Evolutionary conservation across 2,888 invertebrate species (phyloP).

Genomic region (Caenorhabditis japonica): DNA sequence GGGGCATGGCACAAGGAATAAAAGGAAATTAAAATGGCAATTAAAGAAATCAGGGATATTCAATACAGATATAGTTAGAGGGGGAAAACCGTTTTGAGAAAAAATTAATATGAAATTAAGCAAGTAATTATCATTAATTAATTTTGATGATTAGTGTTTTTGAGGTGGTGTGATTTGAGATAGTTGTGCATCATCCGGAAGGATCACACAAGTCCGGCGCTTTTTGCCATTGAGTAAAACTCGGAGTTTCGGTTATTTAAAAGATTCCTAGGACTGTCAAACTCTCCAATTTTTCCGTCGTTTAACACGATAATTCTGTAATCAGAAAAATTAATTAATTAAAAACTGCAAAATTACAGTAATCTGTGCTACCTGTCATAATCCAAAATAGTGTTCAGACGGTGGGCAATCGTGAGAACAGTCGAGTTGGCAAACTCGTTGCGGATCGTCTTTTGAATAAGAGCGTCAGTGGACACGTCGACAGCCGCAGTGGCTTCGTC

Average conservation of each 20-base stretch:
- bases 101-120: too few relatives aligned
- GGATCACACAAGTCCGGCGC: conserved; percentile 68
- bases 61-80: not conserved
- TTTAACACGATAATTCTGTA: conserved; percentile 79
- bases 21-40: not conserved
- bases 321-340: conserved; percentile 67
- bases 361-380: conserved; percentile 80
- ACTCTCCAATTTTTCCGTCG: conserved; percentile 78
- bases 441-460: conserved; percentile 79
- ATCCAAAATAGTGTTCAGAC: conserved; percentile 92
- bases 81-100: conserved; percentile 13
- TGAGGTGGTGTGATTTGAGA: not conserved
- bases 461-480: conserved; percentile 80
- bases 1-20: not conserved
- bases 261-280: conserved; percentile 77
- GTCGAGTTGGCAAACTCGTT: conserved; percentile 89
- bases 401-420: conserved; percentile 91
- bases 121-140: too few relatives aligned
- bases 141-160: too few relatives aligned
- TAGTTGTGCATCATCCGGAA: not conserved
- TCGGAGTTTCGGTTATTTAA: conserved; percentile 75
- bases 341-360: conserved; percentile 23
- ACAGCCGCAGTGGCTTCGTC: conserved; percentile 81
- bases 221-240: conserved; percentile 78
- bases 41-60: not conserved